Conservation (phyloP, 2,113 vertebrate species). For the Enhydra lutris region DNA sequence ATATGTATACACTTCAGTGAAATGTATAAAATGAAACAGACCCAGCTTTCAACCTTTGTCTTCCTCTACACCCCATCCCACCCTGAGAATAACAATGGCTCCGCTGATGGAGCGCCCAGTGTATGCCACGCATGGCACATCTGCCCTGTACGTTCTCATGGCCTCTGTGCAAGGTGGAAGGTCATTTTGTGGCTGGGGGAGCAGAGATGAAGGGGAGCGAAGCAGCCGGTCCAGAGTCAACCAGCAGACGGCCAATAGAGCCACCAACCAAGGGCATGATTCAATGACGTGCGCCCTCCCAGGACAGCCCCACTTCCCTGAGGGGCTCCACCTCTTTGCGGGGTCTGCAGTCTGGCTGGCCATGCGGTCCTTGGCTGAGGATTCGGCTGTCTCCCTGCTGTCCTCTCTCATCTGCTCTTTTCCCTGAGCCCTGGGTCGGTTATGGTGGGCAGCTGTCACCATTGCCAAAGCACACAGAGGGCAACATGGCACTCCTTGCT, state of each 20-base stretch:
- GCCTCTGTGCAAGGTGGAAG: not conserved
- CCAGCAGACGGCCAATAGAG: not conserved
- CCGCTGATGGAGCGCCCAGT: not conserved
- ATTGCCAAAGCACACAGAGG: not conserved
- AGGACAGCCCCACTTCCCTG: not conserved
- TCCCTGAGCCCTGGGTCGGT: not conserved
- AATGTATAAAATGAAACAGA: not conserved
- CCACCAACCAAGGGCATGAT: not conserved
- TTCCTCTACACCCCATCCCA: not conserved
- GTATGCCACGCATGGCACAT: not conserved
- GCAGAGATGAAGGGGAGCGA: not conserved
- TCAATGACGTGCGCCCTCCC: not conserved
- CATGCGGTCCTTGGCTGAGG: not conserved
- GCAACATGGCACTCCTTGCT: constrained; percentile 27
- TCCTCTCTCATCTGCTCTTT: not conserved
- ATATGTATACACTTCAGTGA: not conserved
- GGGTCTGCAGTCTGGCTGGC: not conserved
- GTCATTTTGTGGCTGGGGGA: not conserved
- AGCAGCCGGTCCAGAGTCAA: not conserved
- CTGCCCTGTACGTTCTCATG: rapidly evolving
- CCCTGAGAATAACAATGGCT: not conserved
- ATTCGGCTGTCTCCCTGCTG: not conserved
- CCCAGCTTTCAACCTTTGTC: not conserved
- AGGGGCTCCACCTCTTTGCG: not conserved
- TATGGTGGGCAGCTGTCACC: not conserved